Percentiles rank a stretch among this genome's conserved stretches.
Conservation (phyloP, 2,888 invertebrate species). For the Hypomecis atomaria region DNA sequence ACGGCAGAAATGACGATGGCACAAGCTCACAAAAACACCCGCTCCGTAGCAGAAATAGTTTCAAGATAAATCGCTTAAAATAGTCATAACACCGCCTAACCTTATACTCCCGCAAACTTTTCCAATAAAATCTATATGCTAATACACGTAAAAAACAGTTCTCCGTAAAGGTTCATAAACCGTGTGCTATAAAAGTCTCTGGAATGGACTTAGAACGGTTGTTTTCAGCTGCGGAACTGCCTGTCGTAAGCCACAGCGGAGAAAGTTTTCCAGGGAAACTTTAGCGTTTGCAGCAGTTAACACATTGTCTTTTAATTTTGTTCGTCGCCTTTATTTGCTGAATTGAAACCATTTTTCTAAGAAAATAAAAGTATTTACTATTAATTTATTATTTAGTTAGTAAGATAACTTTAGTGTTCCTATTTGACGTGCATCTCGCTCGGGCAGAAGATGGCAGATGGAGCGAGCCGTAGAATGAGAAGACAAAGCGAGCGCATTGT, state of each 20-base stretch:
- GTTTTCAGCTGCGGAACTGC: constrained; percentile 32
- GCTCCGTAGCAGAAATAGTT: not conserved
- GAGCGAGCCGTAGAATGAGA: too few species aligned
- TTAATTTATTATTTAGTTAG: not conserved
- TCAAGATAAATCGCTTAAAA: constrained; percentile 9
- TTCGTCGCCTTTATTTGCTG: constrained; percentile 33
- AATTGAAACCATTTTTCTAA: constrained; percentile 29
- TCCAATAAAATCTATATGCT: constrained; percentile 28
- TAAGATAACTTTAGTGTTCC: not conserved
- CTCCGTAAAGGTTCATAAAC: constrained; percentile 22
- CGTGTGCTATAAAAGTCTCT: constrained; percentile 15
- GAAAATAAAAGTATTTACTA: not conserved
- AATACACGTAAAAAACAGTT: constrained; percentile 27
- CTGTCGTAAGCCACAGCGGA: constrained; percentile 24
- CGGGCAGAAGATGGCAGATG: too few species aligned
- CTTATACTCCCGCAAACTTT: constrained; percentile 14
- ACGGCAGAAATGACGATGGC: too few species aligned
- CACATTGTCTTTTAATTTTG: constrained; percentile 46
- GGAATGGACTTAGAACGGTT: constrained; percentile 28
- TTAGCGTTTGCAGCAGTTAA: constrained; percentile 35
- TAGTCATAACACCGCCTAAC: constrained; percentile 10
- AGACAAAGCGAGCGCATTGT: too few species aligned
- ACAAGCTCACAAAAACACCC: not conserved
- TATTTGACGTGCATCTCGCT: too few species aligned
- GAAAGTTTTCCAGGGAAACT: constrained; percentile 32